phyloP scores from a whole-genome alignment of 2,113 vertebrate species.

The Oncorhynchus masou region DNA sequence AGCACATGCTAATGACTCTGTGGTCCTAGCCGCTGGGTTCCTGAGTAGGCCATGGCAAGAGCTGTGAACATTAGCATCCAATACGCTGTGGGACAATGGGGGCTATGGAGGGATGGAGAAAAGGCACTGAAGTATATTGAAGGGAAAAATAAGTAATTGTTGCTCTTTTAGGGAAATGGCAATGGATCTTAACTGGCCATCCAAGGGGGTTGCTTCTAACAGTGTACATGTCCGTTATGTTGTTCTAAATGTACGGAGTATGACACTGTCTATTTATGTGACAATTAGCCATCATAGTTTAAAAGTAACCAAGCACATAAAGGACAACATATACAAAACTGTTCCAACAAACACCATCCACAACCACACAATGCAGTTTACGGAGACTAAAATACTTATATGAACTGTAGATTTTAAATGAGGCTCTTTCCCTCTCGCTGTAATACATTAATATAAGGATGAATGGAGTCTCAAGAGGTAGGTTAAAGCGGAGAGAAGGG shows the following conservation, averaged over 20 bases:
- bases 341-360: background rate
- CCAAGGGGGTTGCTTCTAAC: too few species aligned
- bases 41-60: background rate
- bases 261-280: background rate
- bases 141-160: background rate
- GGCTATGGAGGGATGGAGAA: slow-evolving; percentile 13
- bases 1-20: slow-evolving; percentile 29
- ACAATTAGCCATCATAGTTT: background rate
- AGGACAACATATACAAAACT: background rate
- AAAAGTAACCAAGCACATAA: too few species aligned
- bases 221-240: too few species aligned
- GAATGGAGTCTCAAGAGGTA: slow-evolving; percentile 41
- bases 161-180: background rate
- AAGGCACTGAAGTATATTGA: background rate
- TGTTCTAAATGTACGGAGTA: background rate
- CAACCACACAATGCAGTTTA: background rate
- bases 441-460: slow-evolving; percentile 44
- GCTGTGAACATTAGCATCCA: slow-evolving; percentile 9
- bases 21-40: slow-evolving; percentile 21
- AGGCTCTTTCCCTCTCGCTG: slow-evolving; percentile 21
- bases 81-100: background rate
- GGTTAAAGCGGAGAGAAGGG: slow-evolving; percentile 43
- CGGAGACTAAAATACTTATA: slow-evolving; percentile 20
- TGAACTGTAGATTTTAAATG: slow-evolving; percentile 33
- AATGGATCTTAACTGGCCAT: too few species aligned